Percentiles rank a stretch among this genome's conserved stretches.
These are phyloP conservation scores for Lacanobia wlatinum DNA, from an alignment of 2,888 invertebrate species.

Conservation along the genomic window DNA sequence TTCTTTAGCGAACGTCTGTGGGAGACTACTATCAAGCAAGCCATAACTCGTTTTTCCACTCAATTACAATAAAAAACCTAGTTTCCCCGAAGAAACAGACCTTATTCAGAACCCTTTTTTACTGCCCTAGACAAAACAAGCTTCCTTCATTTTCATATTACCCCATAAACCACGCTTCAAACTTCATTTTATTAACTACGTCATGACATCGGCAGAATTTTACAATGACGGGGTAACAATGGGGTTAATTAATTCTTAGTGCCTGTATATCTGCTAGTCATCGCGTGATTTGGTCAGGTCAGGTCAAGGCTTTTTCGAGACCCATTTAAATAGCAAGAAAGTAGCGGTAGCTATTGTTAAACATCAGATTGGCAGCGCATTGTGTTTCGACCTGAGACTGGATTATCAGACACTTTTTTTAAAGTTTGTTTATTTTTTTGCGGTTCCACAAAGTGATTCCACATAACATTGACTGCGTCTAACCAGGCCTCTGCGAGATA, in stretches of 20 bases:
- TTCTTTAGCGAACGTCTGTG: too few relatives aligned
- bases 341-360: conserved; percentile 34
- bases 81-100: background rate
- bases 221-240: conserved; percentile 59
- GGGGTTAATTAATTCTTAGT: conserved; percentile 64
- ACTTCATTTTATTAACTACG: conserved; percentile 57
- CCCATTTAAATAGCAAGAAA: conserved; percentile 51
- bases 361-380: conserved; percentile 23
- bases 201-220: conserved; percentile 57
- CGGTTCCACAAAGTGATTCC: too few relatives aligned
- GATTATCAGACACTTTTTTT: background rate
- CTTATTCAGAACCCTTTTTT: conserved; percentile 13
- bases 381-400: background rate
- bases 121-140: conserved; percentile 14
- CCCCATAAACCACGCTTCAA: conserved; percentile 56
- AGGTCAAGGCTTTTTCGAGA: conserved; percentile 55
- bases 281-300: conserved; percentile 57
- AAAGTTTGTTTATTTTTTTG: background rate
- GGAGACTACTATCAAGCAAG: background rate
- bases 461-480: too few relatives aligned
- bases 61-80: background rate
- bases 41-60: background rate
- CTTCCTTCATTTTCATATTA: conserved; percentile 40
- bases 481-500: too few relatives aligned
- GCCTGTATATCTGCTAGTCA: conserved; percentile 53